A percentile compares a stretch with the other conserved stretches of the same genome.
These are phyloP conservation scores for Lasioglossum vierecki DNA, from an alignment of 2,888 invertebrate genomes.

Conservation along the genomic window DNA sequence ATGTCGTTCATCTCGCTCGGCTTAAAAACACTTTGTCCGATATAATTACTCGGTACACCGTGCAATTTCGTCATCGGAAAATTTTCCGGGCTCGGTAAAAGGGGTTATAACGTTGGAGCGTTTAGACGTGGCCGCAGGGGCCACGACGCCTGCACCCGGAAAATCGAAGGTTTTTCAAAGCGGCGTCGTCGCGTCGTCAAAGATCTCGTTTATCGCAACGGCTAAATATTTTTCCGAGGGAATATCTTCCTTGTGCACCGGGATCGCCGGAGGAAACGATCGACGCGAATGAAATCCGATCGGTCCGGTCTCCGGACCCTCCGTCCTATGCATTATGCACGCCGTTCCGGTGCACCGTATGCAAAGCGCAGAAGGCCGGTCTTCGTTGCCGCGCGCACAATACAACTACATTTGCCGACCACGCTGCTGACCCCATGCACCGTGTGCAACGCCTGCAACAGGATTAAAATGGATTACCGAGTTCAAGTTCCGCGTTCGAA, in stretches of 20 bases:
- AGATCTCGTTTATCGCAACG: background rate
- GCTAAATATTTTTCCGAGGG: background rate
- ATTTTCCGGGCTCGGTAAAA: background rate
- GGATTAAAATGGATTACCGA: constrained; percentile 7
- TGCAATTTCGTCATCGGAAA: background rate
- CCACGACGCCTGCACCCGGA: background rate
- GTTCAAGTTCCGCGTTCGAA: constrained; percentile 3
- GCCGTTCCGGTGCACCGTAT: background rate
- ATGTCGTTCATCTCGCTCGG: background rate
- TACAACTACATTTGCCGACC: background rate
- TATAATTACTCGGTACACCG: background rate
- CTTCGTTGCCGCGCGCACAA: background rate
- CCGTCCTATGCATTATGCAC: background rate
- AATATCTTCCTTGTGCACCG: background rate
- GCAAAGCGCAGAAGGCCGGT: background rate
- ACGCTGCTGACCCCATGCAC: background rate
- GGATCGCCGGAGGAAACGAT: background rate
- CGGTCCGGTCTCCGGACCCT: background rate
- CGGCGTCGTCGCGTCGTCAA: background rate
- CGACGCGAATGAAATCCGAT: background rate
- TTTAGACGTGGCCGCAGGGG: background rate
- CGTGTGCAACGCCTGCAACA: background rate
- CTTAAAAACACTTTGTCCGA: background rate
- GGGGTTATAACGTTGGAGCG: background rate
- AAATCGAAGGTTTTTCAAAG: background rate